Evolutionary conservation across 2,888 invertebrate species (phyloP).

Genomic region (Pocota personata): DNA sequence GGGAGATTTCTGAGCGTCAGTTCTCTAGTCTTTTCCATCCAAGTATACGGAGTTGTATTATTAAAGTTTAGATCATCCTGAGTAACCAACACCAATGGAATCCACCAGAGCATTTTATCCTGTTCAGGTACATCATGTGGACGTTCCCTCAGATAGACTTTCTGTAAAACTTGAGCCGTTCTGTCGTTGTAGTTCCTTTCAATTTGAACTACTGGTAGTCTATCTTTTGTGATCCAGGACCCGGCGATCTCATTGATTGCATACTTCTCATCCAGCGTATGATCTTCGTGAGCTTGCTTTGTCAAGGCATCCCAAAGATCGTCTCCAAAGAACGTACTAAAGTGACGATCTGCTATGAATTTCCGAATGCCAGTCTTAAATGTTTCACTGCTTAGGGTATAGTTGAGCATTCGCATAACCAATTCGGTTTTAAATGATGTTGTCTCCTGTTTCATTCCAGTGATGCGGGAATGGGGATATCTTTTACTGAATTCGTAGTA

Average conservation of each 20-base stretch:
- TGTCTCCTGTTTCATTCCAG: conserved; percentile 88
- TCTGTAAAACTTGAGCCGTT: conserved; percentile 85
- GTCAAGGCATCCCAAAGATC: conserved; percentile 91
- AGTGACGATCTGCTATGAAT: conserved; percentile 88
- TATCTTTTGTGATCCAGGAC: conserved; percentile 92
- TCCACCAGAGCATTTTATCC: conserved; percentile 89
- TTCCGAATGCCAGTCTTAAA: conserved; percentile 89
- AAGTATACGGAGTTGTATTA: conserved; percentile 84
- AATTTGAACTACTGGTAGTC: conserved; percentile 90
- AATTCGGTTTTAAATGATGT: conserved; percentile 90
- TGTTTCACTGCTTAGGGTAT: conserved; percentile 90
- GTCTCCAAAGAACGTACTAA: conserved; percentile 89
- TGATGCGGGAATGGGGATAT: conserved; percentile 90
- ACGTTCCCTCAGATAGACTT: conserved; percentile 88
- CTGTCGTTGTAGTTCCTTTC: conserved; percentile 87
- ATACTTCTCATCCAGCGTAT: conserved; percentile 84
- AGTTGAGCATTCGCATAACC: conserved; percentile 95
- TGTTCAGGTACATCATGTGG: conserved; percentile 89
- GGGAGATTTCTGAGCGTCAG: conserved; percentile 85
- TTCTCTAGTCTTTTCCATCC: conserved; percentile 86
- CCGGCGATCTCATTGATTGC: conserved; percentile 89
- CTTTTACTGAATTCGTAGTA: conserved; percentile 92
- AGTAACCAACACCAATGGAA: conserved; percentile 87
- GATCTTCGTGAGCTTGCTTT: conserved; percentile 86
- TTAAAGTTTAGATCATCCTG: conserved; percentile 86